Percentiles rank a stretch among this genome's conserved stretches.
These are phyloP conservation scores for Merluccius polli DNA, from an alignment of 2,797 vertebrate genomes.

Conservation along the genomic window DNA sequence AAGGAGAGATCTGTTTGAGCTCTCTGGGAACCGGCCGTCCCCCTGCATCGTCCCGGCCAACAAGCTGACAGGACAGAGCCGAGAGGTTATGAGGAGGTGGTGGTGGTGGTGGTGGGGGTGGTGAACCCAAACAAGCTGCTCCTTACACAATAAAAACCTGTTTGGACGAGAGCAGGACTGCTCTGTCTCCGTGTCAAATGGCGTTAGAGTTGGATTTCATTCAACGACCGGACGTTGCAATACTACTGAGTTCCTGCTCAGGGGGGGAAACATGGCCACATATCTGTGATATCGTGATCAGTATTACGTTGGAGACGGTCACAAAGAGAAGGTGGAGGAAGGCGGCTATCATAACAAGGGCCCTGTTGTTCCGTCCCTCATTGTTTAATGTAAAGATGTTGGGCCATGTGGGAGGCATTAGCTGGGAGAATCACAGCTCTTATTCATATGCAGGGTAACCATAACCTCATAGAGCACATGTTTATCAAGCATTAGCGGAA, in stretches of 20 bases:
- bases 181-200: not conserved
- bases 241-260: not conserved
- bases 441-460: conserved; percentile 65
- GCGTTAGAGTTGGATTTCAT: not conserved
- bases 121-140: not conserved
- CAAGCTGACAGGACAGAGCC: not conserved
- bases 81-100: not conserved
- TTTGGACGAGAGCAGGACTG: conserved; percentile 22
- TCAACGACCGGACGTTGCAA: not conserved
- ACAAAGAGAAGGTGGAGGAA: not conserved
- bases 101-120: not conserved
- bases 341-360: conserved; percentile 46
- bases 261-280: not conserved
- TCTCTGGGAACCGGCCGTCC: conserved; percentile 72
- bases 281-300: not conserved
- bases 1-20: conserved; percentile 63
- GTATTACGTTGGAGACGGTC: not conserved
- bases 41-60: conserved; percentile 40
- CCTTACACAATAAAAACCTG: conserved; percentile 13
- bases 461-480: conserved; percentile 71
- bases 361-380: conserved; percentile 56
- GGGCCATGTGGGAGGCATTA: conserved; percentile 73
- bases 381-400: conserved; percentile 72
- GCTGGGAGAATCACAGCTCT: conserved; percentile 61
- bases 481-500: conserved; percentile 77